Evolutionary conservation across 2,888 invertebrate genomes (phyloP), one percentile per base, ranked within the genome.

Genomic region (Beris chalybata): DNA sequence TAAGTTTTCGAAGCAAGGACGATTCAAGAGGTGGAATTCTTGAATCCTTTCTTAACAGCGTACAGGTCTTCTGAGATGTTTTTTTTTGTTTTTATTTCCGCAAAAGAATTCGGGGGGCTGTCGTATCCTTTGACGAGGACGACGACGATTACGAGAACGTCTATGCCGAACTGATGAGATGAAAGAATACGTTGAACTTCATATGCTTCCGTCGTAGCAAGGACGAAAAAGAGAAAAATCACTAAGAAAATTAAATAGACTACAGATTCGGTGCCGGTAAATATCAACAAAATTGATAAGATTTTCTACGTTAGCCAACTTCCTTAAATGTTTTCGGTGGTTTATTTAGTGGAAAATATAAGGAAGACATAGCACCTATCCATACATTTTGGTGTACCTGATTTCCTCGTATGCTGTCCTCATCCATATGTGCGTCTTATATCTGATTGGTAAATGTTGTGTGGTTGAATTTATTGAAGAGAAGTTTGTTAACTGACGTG

Each of bases 401-500:
- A 7, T 38, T 38, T 38, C 9, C 9, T 38, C 38, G 38, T 5
- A 38, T 38, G 38, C 22, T 22, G 22, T 22, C 22, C 22, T 22
- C 2, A 22, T 38, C 38, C 9, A 38, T 38, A 9, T 38, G 38
- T 38, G 38, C 38, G 38, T 38, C 48, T 15, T 57, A 13, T 43
- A 5, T 22, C 47, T 64, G 64, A 64, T 64, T 64, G 64, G 64
- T 64, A 64, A 64, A 64, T 53, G 53, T 52, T 63, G 22, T 63
- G 63, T 63, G 53, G 63, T 30, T 38, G 30, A 63, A 63, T 63
- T 63, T 63, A 63, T 64, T 64, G 22, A 29, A 64, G 44, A 45
- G 45, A 53, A 53, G 54, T 43, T 54, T 54, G 64, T 54, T 64
- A 54, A 64, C 64, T 54, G 54, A 44, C 64, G 64, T 64, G 64